phyloP scores from a whole-genome alignment of 2,888 invertebrate genomes.

The Nemurella pictetii region DNA sequence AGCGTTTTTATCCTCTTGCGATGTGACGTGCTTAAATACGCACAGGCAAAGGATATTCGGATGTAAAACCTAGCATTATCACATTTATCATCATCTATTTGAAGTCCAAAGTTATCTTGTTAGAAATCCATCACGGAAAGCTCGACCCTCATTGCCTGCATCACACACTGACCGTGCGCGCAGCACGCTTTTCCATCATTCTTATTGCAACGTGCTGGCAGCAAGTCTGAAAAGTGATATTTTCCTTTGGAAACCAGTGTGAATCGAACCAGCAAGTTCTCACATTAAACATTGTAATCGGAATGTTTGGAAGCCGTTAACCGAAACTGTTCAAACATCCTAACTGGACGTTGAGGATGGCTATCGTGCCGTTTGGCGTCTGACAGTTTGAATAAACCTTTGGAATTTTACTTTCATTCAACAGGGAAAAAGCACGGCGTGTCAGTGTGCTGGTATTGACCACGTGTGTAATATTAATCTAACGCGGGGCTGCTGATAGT shows the following conservation, averaged over 20 bases:
- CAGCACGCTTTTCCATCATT: not conserved
- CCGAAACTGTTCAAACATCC: not conserved
- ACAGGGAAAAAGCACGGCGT: not conserved
- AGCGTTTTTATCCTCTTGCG: not conserved
- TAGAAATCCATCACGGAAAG: not conserved
- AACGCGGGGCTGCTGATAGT: not conserved
- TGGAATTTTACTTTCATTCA: constrained; percentile 24
- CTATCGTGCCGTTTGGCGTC: constrained; percentile 1
- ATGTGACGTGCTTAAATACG: not conserved
- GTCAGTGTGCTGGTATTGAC: constrained; percentile 11
- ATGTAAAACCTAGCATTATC: not conserved
- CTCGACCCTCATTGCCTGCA: not conserved
- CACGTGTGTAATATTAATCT: constrained; percentile 24
- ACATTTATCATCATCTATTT: not conserved
- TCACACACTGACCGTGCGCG: not conserved
- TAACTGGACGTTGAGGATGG: not conserved
- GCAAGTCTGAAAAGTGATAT: constrained; percentile 7
- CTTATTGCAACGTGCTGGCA: not conserved
- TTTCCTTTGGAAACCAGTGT: not conserved
- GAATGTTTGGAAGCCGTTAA: not conserved
- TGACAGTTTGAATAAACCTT: constrained; percentile 23
- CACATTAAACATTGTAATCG: constrained; percentile 10
- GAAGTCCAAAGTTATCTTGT: not conserved
- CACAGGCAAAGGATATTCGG: not conserved
- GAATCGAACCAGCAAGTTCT: not conserved